These are phyloP conservation scores for Neuroterus valhalla DNA, from an alignment of 1,140 invertebrate genomes.

Conservation along the genomic window DNA sequence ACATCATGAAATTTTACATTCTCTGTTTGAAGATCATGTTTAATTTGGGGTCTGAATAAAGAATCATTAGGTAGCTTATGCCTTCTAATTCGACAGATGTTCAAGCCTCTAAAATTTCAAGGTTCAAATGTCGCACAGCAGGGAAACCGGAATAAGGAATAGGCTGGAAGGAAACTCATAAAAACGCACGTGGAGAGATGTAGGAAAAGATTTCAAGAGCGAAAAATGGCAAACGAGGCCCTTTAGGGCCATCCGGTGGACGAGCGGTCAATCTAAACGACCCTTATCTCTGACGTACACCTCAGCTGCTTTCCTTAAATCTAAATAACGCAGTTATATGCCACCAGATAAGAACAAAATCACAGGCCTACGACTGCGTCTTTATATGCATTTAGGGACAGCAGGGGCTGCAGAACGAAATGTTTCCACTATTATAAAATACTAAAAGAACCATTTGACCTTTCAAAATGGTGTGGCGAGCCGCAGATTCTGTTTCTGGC, in stretches of 20 bases:
- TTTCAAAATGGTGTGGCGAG: conserved; percentile 27
- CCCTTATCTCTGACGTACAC: conserved; percentile 64
- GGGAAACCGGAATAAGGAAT: conserved; percentile 43
- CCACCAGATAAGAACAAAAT: conserved; percentile 16
- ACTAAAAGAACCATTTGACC: conserved; percentile 33
- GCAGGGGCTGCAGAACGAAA: conserved; percentile 8
- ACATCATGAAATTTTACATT: conserved; percentile 29
- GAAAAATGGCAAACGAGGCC: conserved; percentile 68
- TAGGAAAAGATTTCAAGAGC: conserved; percentile 65
- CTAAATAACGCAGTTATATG: conserved; percentile 38
- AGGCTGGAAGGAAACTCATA: conserved; percentile 52
- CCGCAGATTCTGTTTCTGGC: neutral
- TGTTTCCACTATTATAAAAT: conserved; percentile 26
- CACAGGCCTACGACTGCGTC: conserved; percentile 25
- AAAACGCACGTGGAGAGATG: conserved; percentile 47
- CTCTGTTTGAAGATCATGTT: neutral
- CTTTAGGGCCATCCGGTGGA: conserved; percentile 71
- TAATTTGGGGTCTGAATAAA: too few relatives aligned
- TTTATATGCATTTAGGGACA: conserved; percentile 25
- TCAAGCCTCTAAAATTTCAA: conserved; percentile 12
- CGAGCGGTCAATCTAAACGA: conserved; percentile 73
- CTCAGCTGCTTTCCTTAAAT: conserved; percentile 36
- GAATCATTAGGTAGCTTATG: too few relatives aligned
- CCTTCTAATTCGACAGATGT: neutral
- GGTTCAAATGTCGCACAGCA: neutral